These are phyloP conservation scores for Electrophaes corylata DNA, from an alignment of 2,888 invertebrate species.

Conservation along the genomic window DNA sequence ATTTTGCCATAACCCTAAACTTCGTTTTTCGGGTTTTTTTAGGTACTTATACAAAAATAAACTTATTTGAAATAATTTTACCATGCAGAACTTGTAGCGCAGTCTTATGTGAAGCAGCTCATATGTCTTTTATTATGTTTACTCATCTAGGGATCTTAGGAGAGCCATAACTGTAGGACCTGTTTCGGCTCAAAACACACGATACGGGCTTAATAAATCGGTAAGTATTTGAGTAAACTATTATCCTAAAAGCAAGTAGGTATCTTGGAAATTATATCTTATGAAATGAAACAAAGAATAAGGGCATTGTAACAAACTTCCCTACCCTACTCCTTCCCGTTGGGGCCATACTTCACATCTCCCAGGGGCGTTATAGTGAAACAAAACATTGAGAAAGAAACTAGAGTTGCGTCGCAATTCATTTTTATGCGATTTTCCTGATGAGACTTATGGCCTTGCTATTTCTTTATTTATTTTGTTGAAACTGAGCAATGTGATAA, in stretches of 20 bases:
- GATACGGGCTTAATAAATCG: too few relatives aligned
- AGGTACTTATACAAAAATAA: too few relatives aligned
- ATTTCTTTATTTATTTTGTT: conserved; percentile 10
- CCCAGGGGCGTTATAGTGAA: conserved; percentile 25
- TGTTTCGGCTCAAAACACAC: too few relatives aligned
- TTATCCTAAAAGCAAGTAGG: conserved; percentile 10
- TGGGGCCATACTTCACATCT: conserved; percentile 21
- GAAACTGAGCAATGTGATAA: neutral
- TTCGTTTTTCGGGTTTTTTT: too few relatives aligned
- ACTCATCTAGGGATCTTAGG: too few relatives aligned
- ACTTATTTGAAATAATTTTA: too few relatives aligned
- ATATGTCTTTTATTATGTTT: too few relatives aligned
- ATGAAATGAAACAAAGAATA: conserved; percentile 16
- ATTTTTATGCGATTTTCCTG: conserved; percentile 33
- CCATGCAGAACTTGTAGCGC: too few relatives aligned
- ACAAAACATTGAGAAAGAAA: conserved; percentile 22
- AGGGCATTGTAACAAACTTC: conserved; percentile 13
- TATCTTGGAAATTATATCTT: conserved; percentile 11
- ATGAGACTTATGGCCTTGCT: conserved; percentile 29
- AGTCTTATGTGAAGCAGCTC: too few relatives aligned
- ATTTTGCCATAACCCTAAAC: too few relatives aligned
- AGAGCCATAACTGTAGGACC: too few relatives aligned
- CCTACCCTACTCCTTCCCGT: conserved; percentile 10
- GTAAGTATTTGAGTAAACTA: too few relatives aligned
- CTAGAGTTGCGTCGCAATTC: conserved; percentile 21